A percentile compares a stretch with the other conserved stretches of the same genome.
Conservation (phyloP, 53 echinoderm and acorn worm species). For the Holothuria scabra region DNA sequence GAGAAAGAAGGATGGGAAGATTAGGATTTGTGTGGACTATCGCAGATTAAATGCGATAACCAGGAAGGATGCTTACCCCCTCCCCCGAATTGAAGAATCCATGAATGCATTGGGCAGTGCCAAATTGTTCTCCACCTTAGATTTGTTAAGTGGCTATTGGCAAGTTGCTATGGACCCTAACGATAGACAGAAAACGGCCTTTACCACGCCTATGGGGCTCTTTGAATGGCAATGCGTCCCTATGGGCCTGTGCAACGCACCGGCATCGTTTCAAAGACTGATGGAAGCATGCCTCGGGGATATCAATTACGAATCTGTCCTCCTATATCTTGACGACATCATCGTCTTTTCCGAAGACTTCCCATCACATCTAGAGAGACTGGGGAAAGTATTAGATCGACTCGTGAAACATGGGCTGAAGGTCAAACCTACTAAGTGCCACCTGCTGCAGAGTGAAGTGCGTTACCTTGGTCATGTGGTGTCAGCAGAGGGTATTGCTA, state of each 20-base stretch:
- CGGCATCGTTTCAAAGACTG: no score
- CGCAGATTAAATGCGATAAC: conserved; percentile 26
- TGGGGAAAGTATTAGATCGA: not conserved
- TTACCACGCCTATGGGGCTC: conserved; percentile 12
- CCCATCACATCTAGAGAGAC: no score
- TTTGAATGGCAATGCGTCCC: no score
- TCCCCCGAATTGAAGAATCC: conserved; percentile 50
- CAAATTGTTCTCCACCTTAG: conserved; percentile 19
- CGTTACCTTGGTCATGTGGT: no score
- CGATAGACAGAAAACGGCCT: conserved; percentile 24
- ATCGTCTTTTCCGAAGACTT: no score
- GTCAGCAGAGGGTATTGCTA: no score
- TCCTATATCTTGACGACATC: no score
- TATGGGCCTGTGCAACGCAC: no score
- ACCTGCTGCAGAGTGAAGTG: conserved; percentile 61
- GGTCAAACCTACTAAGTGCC: no score
- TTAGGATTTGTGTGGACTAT: conserved; percentile 39
- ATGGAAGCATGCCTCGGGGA: no score
- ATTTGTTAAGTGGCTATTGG: conserved; percentile 41
- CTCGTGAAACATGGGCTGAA: conserved; percentile 49
- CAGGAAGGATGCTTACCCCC: conserved; percentile 43
- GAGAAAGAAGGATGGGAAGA: conserved; percentile 42
- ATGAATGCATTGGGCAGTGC: conserved; percentile 49
- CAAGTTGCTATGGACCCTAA: conserved; percentile 22
- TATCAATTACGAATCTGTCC: no score